Percentiles rank a stretch among this genome's conserved stretches.
These are phyloP conservation scores for Smutsia gigantea DNA, from an alignment of 2,797 vertebrate genomes.

Conservation along the genomic window DNA sequence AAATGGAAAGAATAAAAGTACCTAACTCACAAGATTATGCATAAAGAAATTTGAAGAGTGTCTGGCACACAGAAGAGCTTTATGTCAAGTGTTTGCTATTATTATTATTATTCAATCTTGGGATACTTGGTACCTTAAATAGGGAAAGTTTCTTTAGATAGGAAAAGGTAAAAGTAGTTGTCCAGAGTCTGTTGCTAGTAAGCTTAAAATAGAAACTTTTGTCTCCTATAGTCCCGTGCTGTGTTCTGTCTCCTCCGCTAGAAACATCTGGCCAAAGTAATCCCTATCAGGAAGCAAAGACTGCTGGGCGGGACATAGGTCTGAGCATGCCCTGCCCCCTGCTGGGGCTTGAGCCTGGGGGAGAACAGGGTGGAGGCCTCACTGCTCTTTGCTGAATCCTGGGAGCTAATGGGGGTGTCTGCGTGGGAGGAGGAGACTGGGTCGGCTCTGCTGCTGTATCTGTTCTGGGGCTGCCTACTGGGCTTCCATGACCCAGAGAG, in stretches of 20 bases:
- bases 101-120: neutral
- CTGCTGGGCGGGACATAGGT: neutral
- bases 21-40: neutral
- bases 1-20: slow-evolving; percentile 10
- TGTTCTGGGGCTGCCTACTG: neutral
- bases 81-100: neutral
- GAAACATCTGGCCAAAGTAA: neutral
- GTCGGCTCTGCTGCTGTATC: neutral
- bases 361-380: neutral
- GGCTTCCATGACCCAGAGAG: neutral
- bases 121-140: neutral
- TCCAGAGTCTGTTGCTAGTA: neutral
- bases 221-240: neutral
- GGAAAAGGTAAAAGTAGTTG: neutral
- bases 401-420: neutral
- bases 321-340: neutral
- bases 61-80: neutral
- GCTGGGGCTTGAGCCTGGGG: neutral
- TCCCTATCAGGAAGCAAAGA: neutral
- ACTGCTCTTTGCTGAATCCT: neutral
- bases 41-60: neutral
- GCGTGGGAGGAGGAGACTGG: neutral
- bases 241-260: neutral
- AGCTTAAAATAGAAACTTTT: neutral
- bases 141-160: neutral